Conservation (phyloP, 2,888 invertebrate genomes). For the Agrochola lota region DNA sequence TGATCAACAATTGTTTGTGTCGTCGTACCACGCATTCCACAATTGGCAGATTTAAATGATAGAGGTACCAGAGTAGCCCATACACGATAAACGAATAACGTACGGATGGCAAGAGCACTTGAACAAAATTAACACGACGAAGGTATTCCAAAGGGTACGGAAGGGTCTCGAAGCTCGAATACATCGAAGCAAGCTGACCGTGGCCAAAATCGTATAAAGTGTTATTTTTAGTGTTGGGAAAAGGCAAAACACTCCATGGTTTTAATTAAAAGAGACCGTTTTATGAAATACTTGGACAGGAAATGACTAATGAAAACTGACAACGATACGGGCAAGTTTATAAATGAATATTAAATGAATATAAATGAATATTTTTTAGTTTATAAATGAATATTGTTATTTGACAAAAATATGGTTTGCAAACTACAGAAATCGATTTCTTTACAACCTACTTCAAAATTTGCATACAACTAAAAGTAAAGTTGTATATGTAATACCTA, state of each 20-base stretch:
- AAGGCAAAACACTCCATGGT: neutral
- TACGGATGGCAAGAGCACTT: constrained; percentile 57
- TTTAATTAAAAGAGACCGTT: constrained; percentile 15
- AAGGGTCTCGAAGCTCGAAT: constrained; percentile 41
- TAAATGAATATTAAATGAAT: neutral
- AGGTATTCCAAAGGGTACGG: constrained; percentile 58
- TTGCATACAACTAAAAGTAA: neutral
- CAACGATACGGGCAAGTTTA: neutral
- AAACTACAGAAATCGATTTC: neutral
- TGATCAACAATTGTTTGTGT: neutral
- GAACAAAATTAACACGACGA: constrained; percentile 64
- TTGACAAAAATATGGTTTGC: no score
- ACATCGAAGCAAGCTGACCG: constrained; percentile 33
- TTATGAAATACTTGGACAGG: neutral
- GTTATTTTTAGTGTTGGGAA: constrained; percentile 30
- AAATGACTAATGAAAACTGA: neutral
- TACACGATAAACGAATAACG: constrained; percentile 27
- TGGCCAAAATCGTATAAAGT: constrained; percentile 2
- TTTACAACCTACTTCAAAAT: neutral
- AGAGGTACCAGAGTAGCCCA: neutral
- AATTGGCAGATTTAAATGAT: constrained; percentile 24
- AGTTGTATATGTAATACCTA: neutral
- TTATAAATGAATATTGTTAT: neutral
- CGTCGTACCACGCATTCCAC: neutral
- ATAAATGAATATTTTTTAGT: no score